Evolutionary conservation across 2,113 vertebrate species (phyloP).

Genomic region (Andinoacara biseriatus): DNA sequence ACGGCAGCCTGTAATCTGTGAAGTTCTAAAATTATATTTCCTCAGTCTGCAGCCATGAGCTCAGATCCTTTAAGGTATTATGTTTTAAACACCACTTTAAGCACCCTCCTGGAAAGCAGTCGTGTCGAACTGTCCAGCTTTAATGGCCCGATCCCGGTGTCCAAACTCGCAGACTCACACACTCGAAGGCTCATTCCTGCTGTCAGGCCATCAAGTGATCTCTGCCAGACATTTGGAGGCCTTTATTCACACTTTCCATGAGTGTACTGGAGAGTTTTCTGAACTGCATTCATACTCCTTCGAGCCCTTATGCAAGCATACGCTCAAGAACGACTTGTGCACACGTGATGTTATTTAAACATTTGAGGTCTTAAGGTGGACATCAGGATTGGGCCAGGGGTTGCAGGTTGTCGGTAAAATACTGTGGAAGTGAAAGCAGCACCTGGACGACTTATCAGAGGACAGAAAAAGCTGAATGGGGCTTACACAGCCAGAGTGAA

Average conservation of each 20-base stretch:
- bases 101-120: neutral
- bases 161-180: no score
- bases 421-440: neutral
- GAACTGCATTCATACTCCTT: neutral
- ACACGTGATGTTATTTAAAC: neutral
- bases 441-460: neutral
- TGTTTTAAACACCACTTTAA: neutral
- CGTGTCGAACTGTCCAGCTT: neutral
- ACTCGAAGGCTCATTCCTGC: neutral
- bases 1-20: neutral
- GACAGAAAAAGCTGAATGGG: neutral
- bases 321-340: neutral
- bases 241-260: neutral
- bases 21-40: neutral
- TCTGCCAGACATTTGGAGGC: neutral
- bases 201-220: neutral
- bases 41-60: neutral
- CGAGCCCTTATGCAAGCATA: neutral
- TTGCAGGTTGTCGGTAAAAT: neutral
- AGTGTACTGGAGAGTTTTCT: fast-evolving
- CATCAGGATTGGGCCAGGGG: neutral
- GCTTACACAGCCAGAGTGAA: neutral
- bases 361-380: neutral
- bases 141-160: neutral
- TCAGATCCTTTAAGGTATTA: neutral